Conservation (phyloP, 2,113 vertebrate species). For the Canis aureus region DNA sequence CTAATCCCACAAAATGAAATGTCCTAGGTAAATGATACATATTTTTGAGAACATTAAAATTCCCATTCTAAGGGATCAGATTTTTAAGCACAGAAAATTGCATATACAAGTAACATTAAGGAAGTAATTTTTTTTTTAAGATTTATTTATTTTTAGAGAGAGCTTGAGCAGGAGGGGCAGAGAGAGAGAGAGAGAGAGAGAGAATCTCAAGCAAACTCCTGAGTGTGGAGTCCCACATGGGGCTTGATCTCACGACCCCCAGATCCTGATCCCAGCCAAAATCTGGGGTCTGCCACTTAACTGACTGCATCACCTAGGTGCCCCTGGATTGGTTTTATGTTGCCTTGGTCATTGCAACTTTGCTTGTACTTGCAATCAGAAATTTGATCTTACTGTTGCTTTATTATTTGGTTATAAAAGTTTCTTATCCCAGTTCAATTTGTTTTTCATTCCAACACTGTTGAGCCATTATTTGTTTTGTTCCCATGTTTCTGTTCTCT, state of each 20-base stretch:
- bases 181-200: background rate
- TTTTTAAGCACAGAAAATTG: background rate
- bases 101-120: background rate
- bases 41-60: background rate
- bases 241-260: background rate
- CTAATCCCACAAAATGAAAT: slow-evolving; percentile 22
- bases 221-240: background rate
- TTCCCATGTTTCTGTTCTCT: background rate
- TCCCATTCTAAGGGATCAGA: background rate
- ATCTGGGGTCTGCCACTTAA: background rate
- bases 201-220: background rate
- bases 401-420: background rate
- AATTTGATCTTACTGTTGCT: background rate
- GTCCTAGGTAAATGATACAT: background rate
- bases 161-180: background rate
- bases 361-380: background rate
- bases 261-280: background rate
- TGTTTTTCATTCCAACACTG: background rate
- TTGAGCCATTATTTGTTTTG: background rate
- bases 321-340: background rate
- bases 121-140: background rate
- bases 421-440: background rate
- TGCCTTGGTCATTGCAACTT: background rate
- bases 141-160: background rate
- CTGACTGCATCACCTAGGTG: background rate